Conservation (phyloP, 1,140 invertebrate species). For the Neodiprion virginianus region DNA sequence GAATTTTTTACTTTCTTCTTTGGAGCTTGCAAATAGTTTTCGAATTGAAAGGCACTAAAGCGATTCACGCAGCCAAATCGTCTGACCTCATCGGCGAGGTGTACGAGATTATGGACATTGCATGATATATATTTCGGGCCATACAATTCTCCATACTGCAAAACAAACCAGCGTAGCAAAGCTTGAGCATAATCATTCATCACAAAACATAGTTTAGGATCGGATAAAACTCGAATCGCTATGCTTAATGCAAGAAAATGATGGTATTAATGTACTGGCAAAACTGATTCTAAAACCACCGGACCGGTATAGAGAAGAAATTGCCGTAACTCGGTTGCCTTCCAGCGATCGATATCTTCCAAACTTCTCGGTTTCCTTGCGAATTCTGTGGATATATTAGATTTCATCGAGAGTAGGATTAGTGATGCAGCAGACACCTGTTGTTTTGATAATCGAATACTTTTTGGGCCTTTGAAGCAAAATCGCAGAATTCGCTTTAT, state of each 20-base stretch:
- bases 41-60: slow-evolving; percentile 24
- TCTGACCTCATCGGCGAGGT: slow-evolving; percentile 19
- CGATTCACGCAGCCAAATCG: slow-evolving; percentile 16
- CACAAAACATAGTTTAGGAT: slow-evolving; percentile 29
- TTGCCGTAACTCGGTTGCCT: slow-evolving; percentile 33
- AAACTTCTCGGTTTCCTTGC: slow-evolving; percentile 23
- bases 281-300: slow-evolving; percentile 23
- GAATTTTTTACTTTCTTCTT: slow-evolving; percentile 21
- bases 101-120: slow-evolving; percentile 25
- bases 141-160: slow-evolving; percentile 17
- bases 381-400: slow-evolving; percentile 27
- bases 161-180: slow-evolving; percentile 20
- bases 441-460: background rate
- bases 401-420: background rate
- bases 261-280: slow-evolving; percentile 19
- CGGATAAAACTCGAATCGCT: slow-evolving; percentile 17
- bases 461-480: background rate
- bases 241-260: slow-evolving; percentile 20
- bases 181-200: slow-evolving; percentile 20
- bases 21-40: slow-evolving; percentile 17
- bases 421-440: background rate
- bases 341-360: slow-evolving; percentile 22
- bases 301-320: slow-evolving; percentile 32
- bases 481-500: background rate
- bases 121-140: slow-evolving; percentile 21